Evolutionary conservation across 2,888 invertebrate genomes (phyloP), one percentile per base, ranked within the genome.

Genomic region (Tribolium freemani): DNA sequence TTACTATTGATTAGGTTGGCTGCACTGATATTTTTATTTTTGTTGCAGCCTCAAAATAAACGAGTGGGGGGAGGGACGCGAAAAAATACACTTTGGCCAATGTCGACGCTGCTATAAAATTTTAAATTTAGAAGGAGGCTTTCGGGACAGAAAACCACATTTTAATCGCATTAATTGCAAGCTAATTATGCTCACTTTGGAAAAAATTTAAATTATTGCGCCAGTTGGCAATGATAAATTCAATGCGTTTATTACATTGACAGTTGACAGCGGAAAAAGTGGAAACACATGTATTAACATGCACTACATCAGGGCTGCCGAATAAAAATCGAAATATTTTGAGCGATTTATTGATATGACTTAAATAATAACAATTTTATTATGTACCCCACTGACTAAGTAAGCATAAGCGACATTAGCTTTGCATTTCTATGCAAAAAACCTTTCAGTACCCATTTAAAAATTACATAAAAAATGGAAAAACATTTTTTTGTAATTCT

Each of bases 1-100:
- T 10, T 46, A 48, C 46, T 61, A 61, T 60, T 60, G 58, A 60
- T 60, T 6, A 20, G 13, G 46, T 61, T 48, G 38, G 11, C 57
- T 51, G 51, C 21, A 26, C 30, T 26, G 57, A 58, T 3, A 21
- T 26, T 26, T 26, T 26, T 38, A 38, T 38, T 38, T 38, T 38
- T 38, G 38, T n/a, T 31, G 8, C 38, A n/a, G 38, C 8, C 20
- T 11, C 13, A 61, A 61, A 61, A 61, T 61, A 61, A 61, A 61
- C 61, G 16, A n/a, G n/a, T n/a, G 44, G 45, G 13, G 6, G 26
- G 61, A 26, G 44, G 9, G 38, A 2, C 8, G 38, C n/a, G 38
- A 38, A 38, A 38, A 38, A 38, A 38, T 38, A 6, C n/a, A n/a
- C 9, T n/a, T n/a, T 38, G n/a, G 38, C 38, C 38, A 38, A 38